These are phyloP conservation scores for Ophiodon elongatus DNA, from an alignment of 2,113 vertebrate species.

Conservation along the genomic window DNA sequence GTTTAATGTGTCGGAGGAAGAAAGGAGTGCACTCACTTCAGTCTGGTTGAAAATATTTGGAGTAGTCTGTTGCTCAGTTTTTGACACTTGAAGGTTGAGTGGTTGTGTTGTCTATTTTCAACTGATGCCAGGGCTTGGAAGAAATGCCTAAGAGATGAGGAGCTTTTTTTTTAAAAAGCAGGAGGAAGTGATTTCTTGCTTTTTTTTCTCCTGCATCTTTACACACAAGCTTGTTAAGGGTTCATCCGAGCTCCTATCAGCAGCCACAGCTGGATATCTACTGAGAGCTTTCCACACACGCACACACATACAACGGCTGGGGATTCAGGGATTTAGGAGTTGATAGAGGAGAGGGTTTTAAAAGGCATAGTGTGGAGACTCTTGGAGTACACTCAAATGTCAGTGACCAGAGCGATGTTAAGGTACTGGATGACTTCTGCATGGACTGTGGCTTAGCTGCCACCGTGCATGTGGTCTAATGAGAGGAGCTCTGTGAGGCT, in stretches of 20 bases:
- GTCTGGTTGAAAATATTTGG: conserved; percentile 31
- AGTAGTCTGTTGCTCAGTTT: conserved; percentile 22
- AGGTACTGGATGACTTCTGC: conserved; percentile 68
- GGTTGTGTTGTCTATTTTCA: conserved; percentile 40
- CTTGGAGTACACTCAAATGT: conserved; percentile 61
- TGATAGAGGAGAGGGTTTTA: conserved; percentile 56
- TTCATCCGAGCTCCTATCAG: conserved; percentile 65
- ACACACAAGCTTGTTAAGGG: conserved; percentile 58
- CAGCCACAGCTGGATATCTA: conserved; percentile 65
- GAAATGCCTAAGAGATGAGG: conserved; percentile 28
- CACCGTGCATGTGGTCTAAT: conserved; percentile 67
- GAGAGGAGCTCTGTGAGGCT: conserved; percentile 66
- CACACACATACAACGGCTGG: not conserved
- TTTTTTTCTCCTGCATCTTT: conserved; percentile 43
- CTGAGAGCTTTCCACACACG: conserved; percentile 34
- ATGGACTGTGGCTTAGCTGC: conserved; percentile 55
- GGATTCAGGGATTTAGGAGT: conserved; percentile 56
- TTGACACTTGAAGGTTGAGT: conserved; percentile 55
- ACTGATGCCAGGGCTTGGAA: conserved; percentile 13
- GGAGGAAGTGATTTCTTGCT: conserved; percentile 31
- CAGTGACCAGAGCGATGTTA: conserved; percentile 62
- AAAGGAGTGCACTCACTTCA: conserved; percentile 10
- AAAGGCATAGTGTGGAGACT: conserved; percentile 61
- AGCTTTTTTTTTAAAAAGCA: conserved; percentile 22
- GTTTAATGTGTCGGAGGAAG: conserved; percentile 11